These are phyloP conservation scores for Darevskia nairensis DNA, from an alignment of 2,797 vertebrate genomes.

Conservation along the genomic window DNA sequence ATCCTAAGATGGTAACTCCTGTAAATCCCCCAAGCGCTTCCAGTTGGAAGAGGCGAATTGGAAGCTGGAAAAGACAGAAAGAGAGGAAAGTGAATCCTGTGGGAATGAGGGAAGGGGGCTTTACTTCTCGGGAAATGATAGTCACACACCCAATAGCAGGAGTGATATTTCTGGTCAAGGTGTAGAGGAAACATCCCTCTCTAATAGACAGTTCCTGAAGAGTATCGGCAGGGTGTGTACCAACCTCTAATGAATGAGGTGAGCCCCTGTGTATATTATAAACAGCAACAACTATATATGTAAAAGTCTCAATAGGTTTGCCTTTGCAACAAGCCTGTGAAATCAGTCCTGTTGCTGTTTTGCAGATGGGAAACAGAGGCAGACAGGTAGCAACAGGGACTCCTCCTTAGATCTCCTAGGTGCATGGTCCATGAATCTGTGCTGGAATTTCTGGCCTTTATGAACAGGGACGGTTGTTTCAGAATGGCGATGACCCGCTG, in stretches of 20 bases:
- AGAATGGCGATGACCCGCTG: background rate
- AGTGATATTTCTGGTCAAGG: background rate
- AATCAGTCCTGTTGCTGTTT: too few species aligned
- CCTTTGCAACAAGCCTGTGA: background rate
- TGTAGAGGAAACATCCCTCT: background rate
- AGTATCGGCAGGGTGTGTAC: too few species aligned
- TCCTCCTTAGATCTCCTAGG: background rate
- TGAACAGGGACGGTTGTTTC: background rate
- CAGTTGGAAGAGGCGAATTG: background rate
- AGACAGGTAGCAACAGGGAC: background rate
- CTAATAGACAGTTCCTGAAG: background rate
- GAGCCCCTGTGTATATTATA: too few species aligned
- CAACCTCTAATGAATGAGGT: too few species aligned
- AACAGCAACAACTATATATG: too few species aligned
- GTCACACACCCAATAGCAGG: background rate
- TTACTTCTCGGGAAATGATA: background rate
- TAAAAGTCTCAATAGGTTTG: background rate
- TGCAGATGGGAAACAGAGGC: background rate
- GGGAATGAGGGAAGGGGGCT: background rate
- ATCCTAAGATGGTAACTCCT: background rate
- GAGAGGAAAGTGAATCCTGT: background rate
- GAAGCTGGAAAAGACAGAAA: background rate
- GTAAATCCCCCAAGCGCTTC: too few species aligned
- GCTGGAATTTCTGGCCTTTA: background rate
- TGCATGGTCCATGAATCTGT: background rate